Percentiles rank a stretch among this genome's conserved stretches.
These are phyloP conservation scores for Limonius californicus DNA, from an alignment of 1,140 invertebrate genomes.

Conservation along the genomic window DNA sequence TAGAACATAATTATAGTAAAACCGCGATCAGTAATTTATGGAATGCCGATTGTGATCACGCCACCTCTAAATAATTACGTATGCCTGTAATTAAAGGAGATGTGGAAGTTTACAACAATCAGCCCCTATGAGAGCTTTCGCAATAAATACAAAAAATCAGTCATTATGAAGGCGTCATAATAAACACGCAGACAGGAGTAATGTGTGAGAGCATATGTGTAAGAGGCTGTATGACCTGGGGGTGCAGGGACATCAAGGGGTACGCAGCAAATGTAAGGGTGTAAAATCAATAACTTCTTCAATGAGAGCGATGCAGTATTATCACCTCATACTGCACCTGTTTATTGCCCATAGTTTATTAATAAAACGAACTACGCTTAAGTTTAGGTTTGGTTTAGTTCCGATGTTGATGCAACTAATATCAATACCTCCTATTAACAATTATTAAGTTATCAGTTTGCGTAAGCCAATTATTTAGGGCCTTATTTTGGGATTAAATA, in stretches of 20 bases:
- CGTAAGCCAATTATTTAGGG: too few species aligned
- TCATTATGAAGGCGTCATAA: constrained; percentile 31
- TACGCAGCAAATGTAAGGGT: constrained; percentile 17
- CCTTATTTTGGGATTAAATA: too few species aligned
- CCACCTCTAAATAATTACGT: constrained; percentile 3
- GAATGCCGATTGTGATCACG: too few species aligned
- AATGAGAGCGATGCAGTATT: constrained; percentile 21
- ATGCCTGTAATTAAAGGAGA: background rate
- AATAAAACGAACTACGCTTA: too few species aligned
- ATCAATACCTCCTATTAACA: too few species aligned
- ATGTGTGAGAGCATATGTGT: constrained; percentile 27
- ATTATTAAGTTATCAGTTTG: too few species aligned
- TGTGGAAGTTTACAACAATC: background rate
- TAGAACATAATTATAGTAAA: too few species aligned
- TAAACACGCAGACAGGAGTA: constrained; percentile 23
- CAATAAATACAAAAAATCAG: constrained; percentile 32
- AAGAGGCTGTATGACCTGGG: constrained; percentile 24
- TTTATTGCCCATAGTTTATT: background rate
- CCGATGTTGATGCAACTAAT: too few species aligned
- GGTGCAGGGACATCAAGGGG: constrained; percentile 11
- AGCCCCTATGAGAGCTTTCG: constrained; percentile 25
- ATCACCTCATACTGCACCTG: background rate
- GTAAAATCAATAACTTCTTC: constrained; percentile 29
- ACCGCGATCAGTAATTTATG: too few species aligned
- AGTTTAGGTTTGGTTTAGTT: too few species aligned